These are phyloP conservation scores for Brachylomia viminalis DNA, from an alignment of 2,888 invertebrate species.

Conservation along the genomic window DNA sequence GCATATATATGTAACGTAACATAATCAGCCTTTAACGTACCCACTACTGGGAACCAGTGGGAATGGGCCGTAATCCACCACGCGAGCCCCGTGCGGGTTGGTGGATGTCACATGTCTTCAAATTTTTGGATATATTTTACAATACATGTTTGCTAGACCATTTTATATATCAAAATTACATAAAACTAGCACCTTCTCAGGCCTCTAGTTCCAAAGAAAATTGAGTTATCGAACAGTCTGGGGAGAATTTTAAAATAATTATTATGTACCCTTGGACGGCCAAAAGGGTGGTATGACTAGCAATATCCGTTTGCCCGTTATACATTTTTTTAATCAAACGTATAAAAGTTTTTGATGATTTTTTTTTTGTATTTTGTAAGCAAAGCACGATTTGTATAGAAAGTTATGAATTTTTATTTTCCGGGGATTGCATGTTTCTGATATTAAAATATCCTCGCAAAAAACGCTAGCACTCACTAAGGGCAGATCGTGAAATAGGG, in stretches of 20 bases:
- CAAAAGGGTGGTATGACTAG: conserved; percentile 36
- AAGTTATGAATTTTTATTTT: conserved; percentile 1
- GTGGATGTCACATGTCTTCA: no score
- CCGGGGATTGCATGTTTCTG: background rate
- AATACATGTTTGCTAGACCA: background rate
- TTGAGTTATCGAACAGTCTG: conserved; percentile 58
- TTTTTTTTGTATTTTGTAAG: conserved; percentile 28
- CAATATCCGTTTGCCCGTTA: conserved; percentile 30
- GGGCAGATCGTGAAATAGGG: no score
- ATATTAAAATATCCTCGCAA: background rate
- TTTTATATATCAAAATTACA: background rate
- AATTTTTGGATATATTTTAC: background rate
- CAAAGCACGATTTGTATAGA: conserved; percentile 19
- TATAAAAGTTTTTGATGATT: conserved; percentile 31
- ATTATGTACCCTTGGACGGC: conserved; percentile 45
- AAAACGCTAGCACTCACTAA: background rate
- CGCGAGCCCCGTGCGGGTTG: no score
- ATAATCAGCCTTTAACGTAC: no score
- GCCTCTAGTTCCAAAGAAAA: conserved; percentile 54
- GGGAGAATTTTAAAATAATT: conserved; percentile 63
- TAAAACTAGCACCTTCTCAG: conserved; percentile 46
- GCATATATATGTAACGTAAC: no score
- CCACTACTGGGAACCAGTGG: no score
- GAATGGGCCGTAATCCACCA: no score
- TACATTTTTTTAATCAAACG: conserved; percentile 62